These are phyloP conservation scores for Sceliomorpha sp. DNA, from an alignment of 2,888 invertebrate genomes.

Conservation along the genomic window DNA sequence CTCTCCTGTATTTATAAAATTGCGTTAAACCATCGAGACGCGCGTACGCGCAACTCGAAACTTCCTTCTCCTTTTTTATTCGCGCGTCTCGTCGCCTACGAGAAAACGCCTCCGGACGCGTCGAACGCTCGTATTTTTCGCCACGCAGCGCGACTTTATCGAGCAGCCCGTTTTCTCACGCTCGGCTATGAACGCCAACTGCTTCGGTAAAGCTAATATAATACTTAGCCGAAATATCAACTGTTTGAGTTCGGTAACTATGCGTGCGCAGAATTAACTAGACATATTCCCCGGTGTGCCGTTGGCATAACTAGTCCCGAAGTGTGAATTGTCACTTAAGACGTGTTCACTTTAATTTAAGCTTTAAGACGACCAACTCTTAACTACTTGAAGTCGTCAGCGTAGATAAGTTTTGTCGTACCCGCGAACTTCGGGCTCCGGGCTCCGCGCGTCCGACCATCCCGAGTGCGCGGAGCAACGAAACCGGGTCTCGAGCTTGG, in stretches of 20 bases:
- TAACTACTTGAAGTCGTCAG: constrained; percentile 55
- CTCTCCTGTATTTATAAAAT: too few species aligned
- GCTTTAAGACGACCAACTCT: constrained; percentile 60
- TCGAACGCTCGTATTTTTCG: too few species aligned
- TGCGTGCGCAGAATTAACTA: constrained; percentile 41
- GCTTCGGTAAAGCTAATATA: constrained; percentile 29
- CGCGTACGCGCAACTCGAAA: too few species aligned
- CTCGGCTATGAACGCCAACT: too few species aligned
- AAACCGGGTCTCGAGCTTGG: constrained; percentile 11
- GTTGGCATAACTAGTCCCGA: constrained; percentile 47
- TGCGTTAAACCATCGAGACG: too few species aligned
- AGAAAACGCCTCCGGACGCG: too few species aligned
- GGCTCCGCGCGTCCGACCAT: too few species aligned
- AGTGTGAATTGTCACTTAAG: constrained; percentile 59
- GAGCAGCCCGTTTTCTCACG: too few species aligned
- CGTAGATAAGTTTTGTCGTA: constrained; percentile 59
- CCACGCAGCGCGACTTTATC: too few species aligned
- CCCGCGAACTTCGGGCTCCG: constrained; percentile 38
- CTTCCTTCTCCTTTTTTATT: too few species aligned
- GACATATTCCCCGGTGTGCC: constrained; percentile 42
- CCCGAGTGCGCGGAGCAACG: constrained; percentile 12
- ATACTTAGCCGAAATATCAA: constrained; percentile 39
- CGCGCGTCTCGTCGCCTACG: too few species aligned
- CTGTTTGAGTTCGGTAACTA: constrained; percentile 47
- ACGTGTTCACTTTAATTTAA: constrained; percentile 62